These are phyloP conservation scores for Tragelaphus eurycerus DNA, from an alignment of 2,797 vertebrate genomes.

Conservation along the genomic window DNA sequence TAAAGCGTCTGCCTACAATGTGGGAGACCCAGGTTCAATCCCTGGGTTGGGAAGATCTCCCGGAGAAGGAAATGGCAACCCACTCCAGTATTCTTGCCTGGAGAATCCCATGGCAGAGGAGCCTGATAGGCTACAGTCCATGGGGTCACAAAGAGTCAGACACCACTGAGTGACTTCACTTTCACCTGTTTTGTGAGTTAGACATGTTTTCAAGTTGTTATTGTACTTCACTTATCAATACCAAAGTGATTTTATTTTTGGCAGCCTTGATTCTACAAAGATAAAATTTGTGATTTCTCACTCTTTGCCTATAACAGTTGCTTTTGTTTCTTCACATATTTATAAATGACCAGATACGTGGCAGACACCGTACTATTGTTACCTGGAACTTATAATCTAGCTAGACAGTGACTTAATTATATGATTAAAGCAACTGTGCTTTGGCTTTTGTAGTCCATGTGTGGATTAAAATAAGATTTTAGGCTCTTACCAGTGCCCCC, in stretches of 20 bases:
- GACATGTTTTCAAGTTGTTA: neutral
- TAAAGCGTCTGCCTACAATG: no score
- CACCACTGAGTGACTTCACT: no score
- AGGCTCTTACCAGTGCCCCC: neutral
- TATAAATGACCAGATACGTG: neutral
- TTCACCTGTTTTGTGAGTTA: neutral
- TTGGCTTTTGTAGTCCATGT: neutral
- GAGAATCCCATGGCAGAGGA: no score
- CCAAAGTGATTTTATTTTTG: neutral
- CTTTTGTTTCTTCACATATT: neutral
- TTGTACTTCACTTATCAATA: neutral
- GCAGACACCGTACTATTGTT: neutral
- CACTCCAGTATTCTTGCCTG: no score
- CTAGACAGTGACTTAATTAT: neutral
- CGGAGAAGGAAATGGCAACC: no score
- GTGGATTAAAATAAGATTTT: neutral
- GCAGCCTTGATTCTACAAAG: neutral
- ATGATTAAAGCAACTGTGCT: neutral
- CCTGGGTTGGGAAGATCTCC: no score
- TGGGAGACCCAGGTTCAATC: rapidly evolving
- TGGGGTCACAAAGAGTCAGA: no score
- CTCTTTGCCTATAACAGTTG: neutral
- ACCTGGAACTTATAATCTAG: neutral
- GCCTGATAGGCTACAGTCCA: no score
- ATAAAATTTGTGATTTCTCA: neutral